Conservation (phyloP, 2,888 invertebrate species). For the Drosophila kokeensis region DNA sequence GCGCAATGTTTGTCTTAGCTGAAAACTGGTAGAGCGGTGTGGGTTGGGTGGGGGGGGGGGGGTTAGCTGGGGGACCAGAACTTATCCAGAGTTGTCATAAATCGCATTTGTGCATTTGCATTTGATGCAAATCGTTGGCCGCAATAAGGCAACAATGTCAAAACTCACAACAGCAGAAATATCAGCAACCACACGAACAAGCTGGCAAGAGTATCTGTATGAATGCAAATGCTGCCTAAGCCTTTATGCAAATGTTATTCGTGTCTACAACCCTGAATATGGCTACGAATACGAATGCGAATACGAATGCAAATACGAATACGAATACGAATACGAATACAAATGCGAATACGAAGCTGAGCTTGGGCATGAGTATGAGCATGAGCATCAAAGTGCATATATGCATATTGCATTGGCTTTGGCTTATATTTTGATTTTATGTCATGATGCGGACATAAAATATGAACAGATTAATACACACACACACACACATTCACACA, state of each 20-base stretch:
- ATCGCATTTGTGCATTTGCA: slow-evolving; percentile 79
- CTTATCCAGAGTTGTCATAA: slow-evolving; percentile 57
- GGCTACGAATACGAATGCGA: slow-evolving; percentile 4
- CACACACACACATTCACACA: slow-evolving; percentile 10
- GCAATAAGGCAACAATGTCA: slow-evolving; percentile 70
- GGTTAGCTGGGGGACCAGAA: not conserved
- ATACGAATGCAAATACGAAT: slow-evolving; percentile 10
- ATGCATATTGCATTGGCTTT: slow-evolving; percentile 48
- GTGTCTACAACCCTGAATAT: slow-evolving; percentile 31
- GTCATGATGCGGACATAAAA: slow-evolving; percentile 60
- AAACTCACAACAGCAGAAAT: slow-evolving; percentile 37
- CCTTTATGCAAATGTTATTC: slow-evolving; percentile 58
- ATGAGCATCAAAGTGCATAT: not conserved
- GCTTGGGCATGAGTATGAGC: not conserved
- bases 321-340: not conserved
- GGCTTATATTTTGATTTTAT: slow-evolving; percentile 65
- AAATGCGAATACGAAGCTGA: slow-evolving; percentile 4
- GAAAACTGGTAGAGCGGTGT: not conserved
- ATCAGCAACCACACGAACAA: slow-evolving; percentile 17
- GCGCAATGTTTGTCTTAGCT: slow-evolving; percentile 35
- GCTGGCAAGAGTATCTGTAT: slow-evolving; percentile 24
- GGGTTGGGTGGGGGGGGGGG: not conserved
- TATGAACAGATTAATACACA: slow-evolving; percentile 56
- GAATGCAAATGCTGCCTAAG: slow-evolving; percentile 51
- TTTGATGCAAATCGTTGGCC: slow-evolving; percentile 68